phyloP scores from a whole-genome alignment of 2,888 invertebrate genomes.

The Oscheius onirici region DNA sequence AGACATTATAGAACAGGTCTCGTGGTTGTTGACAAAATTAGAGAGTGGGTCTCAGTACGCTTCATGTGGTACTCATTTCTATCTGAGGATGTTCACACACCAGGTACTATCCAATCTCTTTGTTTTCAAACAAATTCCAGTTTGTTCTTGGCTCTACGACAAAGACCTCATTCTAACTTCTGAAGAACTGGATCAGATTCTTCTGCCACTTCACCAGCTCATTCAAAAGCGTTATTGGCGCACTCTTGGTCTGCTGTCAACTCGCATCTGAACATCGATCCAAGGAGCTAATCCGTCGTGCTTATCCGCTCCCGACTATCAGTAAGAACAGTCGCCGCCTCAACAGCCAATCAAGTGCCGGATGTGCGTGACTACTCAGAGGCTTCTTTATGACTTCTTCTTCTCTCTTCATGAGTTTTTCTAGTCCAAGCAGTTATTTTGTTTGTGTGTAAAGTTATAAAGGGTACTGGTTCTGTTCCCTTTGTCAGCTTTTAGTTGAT shows the following conservation, averaged over 20 bases:
- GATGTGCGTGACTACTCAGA: conserved; percentile 23
- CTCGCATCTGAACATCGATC: conserved; percentile 17
- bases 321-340: not conserved
- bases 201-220: conserved; percentile 22
- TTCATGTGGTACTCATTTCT: conserved; percentile 26
- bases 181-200: conserved; percentile 23
- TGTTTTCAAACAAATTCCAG: too few relatives aligned
- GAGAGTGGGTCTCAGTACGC: conserved; percentile 16
- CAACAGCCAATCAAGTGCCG: not conserved
- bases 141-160: conserved; percentile 32
- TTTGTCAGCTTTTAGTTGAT: too few relatives aligned
- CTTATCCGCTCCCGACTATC: conserved; percentile 16
- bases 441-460: too few relatives aligned
- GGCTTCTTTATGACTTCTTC: not conserved
- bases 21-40: conserved; percentile 11
- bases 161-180: conserved; percentile 25
- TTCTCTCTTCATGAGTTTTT: not conserved
- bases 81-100: conserved; percentile 26
- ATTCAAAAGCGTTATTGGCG: conserved; percentile 35
- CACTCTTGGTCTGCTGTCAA: conserved; percentile 28
- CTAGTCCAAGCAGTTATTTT: too few relatives aligned
- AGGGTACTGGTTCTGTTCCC: too few relatives aligned
- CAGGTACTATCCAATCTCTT: not conserved
- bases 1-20: not conserved
- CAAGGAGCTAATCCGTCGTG: conserved; percentile 15